Conservation (phyloP, 2,797 vertebrate species). For the Balearica regulorum region DNA sequence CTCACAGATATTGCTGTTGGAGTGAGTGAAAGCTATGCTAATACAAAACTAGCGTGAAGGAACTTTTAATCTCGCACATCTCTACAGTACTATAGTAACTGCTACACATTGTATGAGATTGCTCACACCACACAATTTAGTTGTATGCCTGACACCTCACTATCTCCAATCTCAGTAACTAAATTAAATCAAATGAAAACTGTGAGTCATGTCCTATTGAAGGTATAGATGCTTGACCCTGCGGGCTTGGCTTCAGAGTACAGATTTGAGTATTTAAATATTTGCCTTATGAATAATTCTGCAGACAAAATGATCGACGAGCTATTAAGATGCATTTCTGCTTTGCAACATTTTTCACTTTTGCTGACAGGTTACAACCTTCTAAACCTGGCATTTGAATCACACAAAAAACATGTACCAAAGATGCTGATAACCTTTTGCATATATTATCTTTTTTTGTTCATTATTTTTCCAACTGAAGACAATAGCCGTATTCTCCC, state of each 20-base stretch:
- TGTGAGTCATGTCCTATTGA: not conserved
- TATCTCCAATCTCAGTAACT: not conserved
- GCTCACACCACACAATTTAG: not conserved
- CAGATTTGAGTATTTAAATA: not conserved
- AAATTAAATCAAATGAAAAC: not conserved
- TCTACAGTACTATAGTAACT: not conserved
- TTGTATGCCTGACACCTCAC: not conserved
- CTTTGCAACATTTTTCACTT: not conserved
- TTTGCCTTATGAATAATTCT: not conserved
- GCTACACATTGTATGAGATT: not conserved
- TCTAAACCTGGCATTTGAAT: not conserved
- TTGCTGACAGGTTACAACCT: not conserved
- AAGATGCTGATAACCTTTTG: not conserved
- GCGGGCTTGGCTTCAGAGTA: not conserved
- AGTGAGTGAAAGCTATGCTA: not conserved
- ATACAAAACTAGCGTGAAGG: not conserved
- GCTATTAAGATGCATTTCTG: not conserved
- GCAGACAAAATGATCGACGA: not conserved
- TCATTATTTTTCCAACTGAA: not conserved
- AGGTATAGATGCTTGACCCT: not conserved
- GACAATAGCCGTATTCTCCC: not conserved
- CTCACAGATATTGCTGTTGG: not conserved
- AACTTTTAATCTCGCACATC: not conserved
- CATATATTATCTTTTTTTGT: not conserved
- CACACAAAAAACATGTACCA: not conserved